These are phyloP conservation scores for Marcusenius ussheri DNA, from an alignment of 2,113 vertebrate genomes.

Conservation along the genomic window DNA sequence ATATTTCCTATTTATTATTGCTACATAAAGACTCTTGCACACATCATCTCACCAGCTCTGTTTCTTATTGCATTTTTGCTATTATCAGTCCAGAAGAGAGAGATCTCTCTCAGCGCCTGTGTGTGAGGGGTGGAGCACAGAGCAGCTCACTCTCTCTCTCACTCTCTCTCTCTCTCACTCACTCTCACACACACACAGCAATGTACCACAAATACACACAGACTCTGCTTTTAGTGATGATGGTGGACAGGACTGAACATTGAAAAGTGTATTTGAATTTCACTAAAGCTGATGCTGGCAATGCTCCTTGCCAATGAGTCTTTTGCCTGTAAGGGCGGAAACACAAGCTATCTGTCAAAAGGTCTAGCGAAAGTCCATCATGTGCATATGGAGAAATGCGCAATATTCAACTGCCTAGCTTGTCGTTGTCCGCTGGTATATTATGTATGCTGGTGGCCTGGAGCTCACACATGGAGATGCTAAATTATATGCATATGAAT, in stretches of 20 bases:
- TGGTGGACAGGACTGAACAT: too few relatives aligned
- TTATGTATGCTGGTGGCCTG: not conserved
- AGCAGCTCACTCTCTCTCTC: not conserved
- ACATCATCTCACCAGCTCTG: not conserved
- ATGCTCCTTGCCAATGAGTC: not conserved
- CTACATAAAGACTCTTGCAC: not conserved
- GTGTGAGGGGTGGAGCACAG: not conserved
- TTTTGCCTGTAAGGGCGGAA: not conserved
- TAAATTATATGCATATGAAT: not conserved
- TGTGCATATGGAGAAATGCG: too few relatives aligned
- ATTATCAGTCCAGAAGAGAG: not conserved
- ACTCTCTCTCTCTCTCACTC: too few relatives aligned
- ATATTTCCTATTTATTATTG: not conserved
- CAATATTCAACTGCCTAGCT: too few relatives aligned
- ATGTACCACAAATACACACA: too few relatives aligned
- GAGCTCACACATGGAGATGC: not conserved
- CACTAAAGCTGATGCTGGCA: not conserved
- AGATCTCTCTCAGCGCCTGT: not conserved
- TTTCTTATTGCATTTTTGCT: not conserved
- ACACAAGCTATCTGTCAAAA: not conserved
- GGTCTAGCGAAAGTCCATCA: too few relatives aligned
- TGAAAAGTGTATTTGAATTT: too few relatives aligned
- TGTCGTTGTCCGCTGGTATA: not conserved
- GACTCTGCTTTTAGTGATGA: too few relatives aligned
- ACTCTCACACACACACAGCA: too few relatives aligned